A percentile compares a stretch with the other conserved stretches of the same genome.
Evolutionary conservation across 37 sponge, comb jelly and placozoan species (phyloP).

Genomic region (Geodia barretti): DNA sequence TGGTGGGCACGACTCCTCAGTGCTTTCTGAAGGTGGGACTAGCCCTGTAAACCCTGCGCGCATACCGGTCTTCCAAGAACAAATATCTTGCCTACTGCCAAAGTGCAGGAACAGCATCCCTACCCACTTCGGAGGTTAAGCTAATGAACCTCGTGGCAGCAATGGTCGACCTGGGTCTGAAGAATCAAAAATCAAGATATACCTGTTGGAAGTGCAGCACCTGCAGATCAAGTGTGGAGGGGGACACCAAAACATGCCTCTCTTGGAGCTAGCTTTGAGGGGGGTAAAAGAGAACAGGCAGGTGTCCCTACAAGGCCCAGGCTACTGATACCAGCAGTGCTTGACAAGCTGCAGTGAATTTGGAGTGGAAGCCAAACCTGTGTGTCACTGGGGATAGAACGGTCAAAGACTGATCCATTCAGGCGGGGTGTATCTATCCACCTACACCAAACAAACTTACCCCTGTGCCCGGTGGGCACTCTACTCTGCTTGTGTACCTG

Average conservation of each 20-base stretch:
- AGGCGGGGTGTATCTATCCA: too few species aligned
- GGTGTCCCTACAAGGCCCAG: slow-evolving; percentile 8
- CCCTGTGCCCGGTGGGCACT: too few species aligned
- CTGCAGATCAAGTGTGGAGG: slow-evolving; percentile 11
- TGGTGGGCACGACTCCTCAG: slow-evolving; percentile 42
- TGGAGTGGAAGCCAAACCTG: too few species aligned
- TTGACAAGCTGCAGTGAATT: slow-evolving; percentile 2
- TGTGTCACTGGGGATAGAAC: slow-evolving; percentile 11
- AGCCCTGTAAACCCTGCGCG: slow-evolving; percentile 1
- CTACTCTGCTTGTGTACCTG: too few species aligned
- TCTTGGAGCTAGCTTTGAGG: neutral
- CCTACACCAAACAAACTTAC: neutral
- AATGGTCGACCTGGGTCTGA: neutral
- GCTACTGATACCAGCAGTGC: slow-evolving; percentile 54
- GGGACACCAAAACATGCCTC: slow-evolving; percentile 16
- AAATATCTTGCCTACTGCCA: slow-evolving; percentile 4
- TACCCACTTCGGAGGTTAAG: slow-evolving; percentile 10
- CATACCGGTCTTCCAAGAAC: neutral
- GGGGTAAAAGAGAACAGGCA: slow-evolving; percentile 18
- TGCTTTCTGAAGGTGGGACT: slow-evolving; percentile 7
- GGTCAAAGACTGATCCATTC: slow-evolving; percentile 27
- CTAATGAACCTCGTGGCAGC: neutral
- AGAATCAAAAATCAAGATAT: slow-evolving; percentile 15
- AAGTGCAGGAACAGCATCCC: neutral
- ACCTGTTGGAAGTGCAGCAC: slow-evolving; percentile 23